Percentiles rank a stretch among this genome's conserved stretches.
Evolutionary conservation across 2,113 vertebrate species (phyloP).

Genomic region (Carlito syrichta): DNA sequence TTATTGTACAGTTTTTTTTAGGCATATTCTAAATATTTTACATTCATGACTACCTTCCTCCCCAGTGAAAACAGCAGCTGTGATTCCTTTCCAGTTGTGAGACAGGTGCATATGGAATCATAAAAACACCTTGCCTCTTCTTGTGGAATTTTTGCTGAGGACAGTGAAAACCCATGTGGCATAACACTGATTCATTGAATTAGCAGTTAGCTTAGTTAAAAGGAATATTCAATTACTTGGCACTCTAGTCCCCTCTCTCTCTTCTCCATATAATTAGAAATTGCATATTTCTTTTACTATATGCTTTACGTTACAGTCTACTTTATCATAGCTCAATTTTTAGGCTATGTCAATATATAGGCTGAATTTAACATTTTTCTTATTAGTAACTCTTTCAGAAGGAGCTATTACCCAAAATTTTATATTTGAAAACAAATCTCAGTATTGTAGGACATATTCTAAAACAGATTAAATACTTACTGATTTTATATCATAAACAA

Average conservation of each 20-base stretch:
- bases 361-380: slow-evolving; percentile 41
- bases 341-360: background rate
- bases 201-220: slow-evolving; percentile 2
- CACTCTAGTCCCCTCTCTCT: background rate
- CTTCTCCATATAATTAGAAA: background rate
- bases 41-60: background rate
- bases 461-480: background rate
- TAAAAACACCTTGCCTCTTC: background rate
- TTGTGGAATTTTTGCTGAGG: background rate
- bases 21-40: background rate
- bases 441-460: background rate
- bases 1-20: background rate
- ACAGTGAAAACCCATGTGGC: background rate
- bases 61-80: background rate
- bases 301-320: background rate
- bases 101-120: background rate
- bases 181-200: background rate
- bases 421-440: background rate
- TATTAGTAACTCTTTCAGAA: background rate
- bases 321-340: background rate
- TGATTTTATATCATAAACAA: background rate
- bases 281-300: background rate
- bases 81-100: background rate
- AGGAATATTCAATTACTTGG: slow-evolving; percentile 25
- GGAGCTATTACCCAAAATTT: background rate